Evolutionary conservation across 2,797 vertebrate genomes (phyloP).

Genomic region (Allobates femoralis): DNA sequence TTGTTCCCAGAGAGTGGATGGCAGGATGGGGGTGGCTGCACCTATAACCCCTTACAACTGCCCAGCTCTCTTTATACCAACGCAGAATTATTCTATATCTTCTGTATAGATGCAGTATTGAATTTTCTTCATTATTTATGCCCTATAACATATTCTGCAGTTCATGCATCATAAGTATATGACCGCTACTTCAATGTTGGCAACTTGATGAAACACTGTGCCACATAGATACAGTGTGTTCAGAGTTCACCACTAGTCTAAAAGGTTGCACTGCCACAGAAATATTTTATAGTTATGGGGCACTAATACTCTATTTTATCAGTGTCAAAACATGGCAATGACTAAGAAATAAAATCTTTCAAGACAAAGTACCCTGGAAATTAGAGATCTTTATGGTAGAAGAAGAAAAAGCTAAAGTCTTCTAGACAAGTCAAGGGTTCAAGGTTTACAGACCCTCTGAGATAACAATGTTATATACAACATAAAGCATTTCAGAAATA

Average conservation of each 20-base stretch:
- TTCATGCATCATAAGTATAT: background rate
- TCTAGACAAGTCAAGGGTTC: background rate
- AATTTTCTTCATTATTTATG: too few species aligned
- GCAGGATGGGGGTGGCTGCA: too few species aligned
- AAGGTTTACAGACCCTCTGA: constrained; percentile 10
- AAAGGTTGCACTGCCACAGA: background rate
- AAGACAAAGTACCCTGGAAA: background rate
- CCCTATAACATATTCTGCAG: too few species aligned
- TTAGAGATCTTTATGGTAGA: background rate
- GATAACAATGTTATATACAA: constrained; percentile 30
- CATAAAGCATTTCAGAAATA: constrained; percentile 31
- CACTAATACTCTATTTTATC: background rate
- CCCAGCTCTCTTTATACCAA: too few species aligned
- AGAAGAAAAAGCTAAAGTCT: background rate
- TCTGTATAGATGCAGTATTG: too few species aligned
- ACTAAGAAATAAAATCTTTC: background rate
- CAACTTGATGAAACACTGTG: background rate
- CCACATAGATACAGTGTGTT: background rate
- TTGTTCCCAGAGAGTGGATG: too few species aligned
- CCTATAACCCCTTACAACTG: too few species aligned
- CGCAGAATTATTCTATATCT: too few species aligned
- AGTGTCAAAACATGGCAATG: background rate
- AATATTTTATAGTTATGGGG: background rate
- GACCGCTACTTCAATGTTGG: background rate
- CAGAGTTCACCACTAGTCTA: background rate